Evolutionary conservation across 2,113 vertebrate genomes (phyloP).

Genomic region (Psilopogon haemacephalus): DNA sequence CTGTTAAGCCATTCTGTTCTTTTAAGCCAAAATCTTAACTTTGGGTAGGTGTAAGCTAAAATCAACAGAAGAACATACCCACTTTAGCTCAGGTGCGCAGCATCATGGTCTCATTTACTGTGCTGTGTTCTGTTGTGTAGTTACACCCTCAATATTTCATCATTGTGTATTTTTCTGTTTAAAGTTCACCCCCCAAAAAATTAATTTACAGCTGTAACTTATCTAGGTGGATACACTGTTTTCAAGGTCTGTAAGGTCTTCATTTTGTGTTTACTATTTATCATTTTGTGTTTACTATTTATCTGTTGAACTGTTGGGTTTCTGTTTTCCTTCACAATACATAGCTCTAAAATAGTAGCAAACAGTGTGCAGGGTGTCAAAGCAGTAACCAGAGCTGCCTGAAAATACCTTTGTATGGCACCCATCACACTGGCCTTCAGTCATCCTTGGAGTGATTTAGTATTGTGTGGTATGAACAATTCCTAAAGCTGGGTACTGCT

Average conservation of each 20-base stretch:
- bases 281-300: background rate
- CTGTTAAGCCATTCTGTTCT: constrained; percentile 26
- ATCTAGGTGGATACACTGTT: background rate
- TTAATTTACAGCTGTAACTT: background rate
- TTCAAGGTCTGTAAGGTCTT: background rate
- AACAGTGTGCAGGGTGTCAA: background rate
- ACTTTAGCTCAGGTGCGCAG: background rate
- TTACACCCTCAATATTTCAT: background rate
- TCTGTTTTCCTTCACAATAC: background rate
- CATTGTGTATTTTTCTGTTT: background rate
- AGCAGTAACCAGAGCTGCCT: background rate
- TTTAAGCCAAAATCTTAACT: background rate
- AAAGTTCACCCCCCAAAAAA: background rate
- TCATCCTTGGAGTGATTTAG: background rate
- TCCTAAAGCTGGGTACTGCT: background rate
- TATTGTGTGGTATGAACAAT: background rate
- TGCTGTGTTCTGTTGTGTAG: background rate
- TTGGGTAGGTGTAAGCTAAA: background rate
- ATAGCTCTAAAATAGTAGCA: background rate
- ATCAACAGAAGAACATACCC: background rate
- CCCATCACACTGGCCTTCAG: background rate
- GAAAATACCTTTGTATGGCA: background rate
- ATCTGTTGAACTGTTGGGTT: background rate
- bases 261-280: background rate
- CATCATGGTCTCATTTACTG: background rate